Conservation (phyloP, 2,888 invertebrate genomes). For the Lissonota sp. region DNA sequence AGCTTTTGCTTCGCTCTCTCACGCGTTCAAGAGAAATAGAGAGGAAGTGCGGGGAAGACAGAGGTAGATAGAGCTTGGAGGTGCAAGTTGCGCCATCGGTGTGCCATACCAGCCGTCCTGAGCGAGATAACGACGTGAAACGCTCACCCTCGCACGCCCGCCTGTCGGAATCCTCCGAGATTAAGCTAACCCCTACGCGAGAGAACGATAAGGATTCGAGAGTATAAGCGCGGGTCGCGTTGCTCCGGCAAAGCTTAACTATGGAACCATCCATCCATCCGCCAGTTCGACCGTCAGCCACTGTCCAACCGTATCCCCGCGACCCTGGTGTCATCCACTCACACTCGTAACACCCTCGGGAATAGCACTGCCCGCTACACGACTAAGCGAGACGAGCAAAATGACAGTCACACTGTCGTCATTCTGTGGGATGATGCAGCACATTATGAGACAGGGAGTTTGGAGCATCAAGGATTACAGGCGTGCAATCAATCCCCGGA, state of each 20-base stretch:
- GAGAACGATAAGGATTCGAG: slow-evolving; percentile 74
- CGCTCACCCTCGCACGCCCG: slow-evolving; percentile 45
- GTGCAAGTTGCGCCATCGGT: slow-evolving; percentile 58
- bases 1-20: slow-evolving; percentile 9
- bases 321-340: slow-evolving; percentile 35
- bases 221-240: slow-evolving; percentile 45
- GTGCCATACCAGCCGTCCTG: slow-evolving; percentile 59
- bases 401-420: slow-evolving; percentile 50
- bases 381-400: slow-evolving; percentile 32
- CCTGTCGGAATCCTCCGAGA: slow-evolving; percentile 72
- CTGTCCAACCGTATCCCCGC: slow-evolving; percentile 41
- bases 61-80: slow-evolving; percentile 64
- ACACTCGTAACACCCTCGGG: slow-evolving; percentile 51
- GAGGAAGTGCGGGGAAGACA: slow-evolving; percentile 5
- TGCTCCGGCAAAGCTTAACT: slow-evolving; percentile 73
- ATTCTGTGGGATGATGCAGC: slow-evolving; percentile 35
- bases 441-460: slow-evolving; percentile 17
- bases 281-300: slow-evolving; percentile 46
- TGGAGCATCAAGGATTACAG: slow-evolving; percentile 20
- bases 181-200: slow-evolving; percentile 71
- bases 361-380: slow-evolving; percentile 32
- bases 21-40: not conserved
- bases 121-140: slow-evolving; percentile 74
- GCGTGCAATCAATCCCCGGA: not conserved
- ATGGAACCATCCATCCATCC: slow-evolving; percentile 70